These are phyloP conservation scores for Poeciliopsis turneri DNA, from an alignment of 2,797 vertebrate genomes.

Conservation along the genomic window DNA sequence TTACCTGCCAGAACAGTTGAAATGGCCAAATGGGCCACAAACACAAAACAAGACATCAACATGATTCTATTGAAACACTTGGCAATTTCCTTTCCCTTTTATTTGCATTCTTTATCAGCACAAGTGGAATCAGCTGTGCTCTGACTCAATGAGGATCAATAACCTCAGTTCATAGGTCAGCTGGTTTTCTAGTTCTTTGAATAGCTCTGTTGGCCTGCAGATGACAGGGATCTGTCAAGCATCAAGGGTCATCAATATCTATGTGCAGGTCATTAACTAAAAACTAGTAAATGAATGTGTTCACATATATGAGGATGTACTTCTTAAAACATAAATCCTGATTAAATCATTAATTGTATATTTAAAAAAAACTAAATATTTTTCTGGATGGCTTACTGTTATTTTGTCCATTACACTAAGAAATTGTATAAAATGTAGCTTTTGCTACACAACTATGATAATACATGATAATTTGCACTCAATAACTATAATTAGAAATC, in stretches of 20 bases:
- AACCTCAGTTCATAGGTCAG: constrained; percentile 2
- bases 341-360: neutral
- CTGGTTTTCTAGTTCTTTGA: constrained; percentile 16
- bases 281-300: neutral
- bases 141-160: constrained; percentile 55
- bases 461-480: neutral
- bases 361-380: neutral
- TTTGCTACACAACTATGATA: neutral
- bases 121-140: constrained; percentile 66
- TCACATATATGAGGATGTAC: neutral
- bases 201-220: constrained; percentile 14
- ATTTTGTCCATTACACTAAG: neutral
- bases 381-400: neutral
- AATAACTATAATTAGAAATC: neutral
- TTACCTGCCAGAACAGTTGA: constrained; percentile 55
- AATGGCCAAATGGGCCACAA: constrained; percentile 43
- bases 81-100: constrained; percentile 22
- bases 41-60: constrained; percentile 44
- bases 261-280: neutral
- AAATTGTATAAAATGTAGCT: neutral
- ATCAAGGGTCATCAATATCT: neutral
- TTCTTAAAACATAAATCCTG: too few relatives aligned
- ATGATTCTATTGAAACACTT: constrained; percentile 28
- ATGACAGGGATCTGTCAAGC: neutral
- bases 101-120: constrained; percentile 42